Conservation (phyloP, 2,888 invertebrate genomes). For the Apamea epomidion region DNA sequence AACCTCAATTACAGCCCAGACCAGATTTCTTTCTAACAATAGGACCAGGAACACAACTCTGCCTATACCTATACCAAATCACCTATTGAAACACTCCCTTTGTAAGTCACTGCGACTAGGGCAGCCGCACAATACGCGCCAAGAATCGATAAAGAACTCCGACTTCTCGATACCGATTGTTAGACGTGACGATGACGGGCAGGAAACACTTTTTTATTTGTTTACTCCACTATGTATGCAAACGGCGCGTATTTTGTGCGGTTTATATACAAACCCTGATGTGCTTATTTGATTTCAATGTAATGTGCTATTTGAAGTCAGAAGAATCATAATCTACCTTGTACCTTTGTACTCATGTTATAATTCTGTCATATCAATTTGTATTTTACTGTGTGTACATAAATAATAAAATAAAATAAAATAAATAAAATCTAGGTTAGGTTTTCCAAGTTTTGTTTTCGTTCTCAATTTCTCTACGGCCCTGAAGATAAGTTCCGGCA, state of each 20-base stretch:
- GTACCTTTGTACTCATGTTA: too few species aligned
- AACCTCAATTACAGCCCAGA: constrained; percentile 40
- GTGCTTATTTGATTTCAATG: neutral
- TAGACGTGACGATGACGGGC: constrained; percentile 54
- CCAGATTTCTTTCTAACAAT: constrained; percentile 49
- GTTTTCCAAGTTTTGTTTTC: constrained; percentile 12
- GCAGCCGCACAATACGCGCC: constrained; percentile 59
- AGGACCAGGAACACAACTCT: constrained; percentile 21
- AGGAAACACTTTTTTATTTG: constrained; percentile 47
- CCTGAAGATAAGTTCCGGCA: constrained; percentile 20
- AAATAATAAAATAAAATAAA: too few species aligned
- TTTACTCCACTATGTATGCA: constrained; percentile 43
- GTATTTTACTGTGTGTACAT: too few species aligned
- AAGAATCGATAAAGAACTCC: constrained; percentile 58
- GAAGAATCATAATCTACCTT: constrained; percentile 9
- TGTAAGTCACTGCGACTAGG: constrained; percentile 57
- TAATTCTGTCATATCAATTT: too few species aligned
- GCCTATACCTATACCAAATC: constrained; percentile 43
- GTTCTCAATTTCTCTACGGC: constrained; percentile 10
- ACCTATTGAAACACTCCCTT: constrained; percentile 60
- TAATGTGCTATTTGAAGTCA: too few species aligned
- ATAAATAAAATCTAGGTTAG: neutral
- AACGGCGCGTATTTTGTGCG: constrained; percentile 43
- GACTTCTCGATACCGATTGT: constrained; percentile 61
- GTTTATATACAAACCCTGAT: constrained; percentile 43